Percentiles rank a stretch among this genome's conserved stretches.
These are phyloP conservation scores for Potamilus streckersoni DNA, from an alignment of 1,140 invertebrate species.

Conservation along the genomic window DNA sequence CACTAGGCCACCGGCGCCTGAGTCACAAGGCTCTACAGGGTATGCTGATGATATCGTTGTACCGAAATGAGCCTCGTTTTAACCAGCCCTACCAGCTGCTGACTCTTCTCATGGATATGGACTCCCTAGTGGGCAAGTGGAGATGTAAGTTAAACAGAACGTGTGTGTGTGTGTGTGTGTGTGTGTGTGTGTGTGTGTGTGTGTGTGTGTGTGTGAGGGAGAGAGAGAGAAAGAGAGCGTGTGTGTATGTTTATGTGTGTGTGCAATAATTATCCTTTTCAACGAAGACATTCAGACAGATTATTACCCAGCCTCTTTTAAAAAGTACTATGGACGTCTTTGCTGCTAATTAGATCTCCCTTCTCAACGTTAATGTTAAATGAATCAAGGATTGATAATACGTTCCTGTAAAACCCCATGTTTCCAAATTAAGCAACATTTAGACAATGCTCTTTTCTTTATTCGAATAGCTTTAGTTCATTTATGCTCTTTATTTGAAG, in stretches of 20 bases:
- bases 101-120: conserved; percentile 94
- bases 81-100: conserved; percentile 96
- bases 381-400: too few relatives aligned
- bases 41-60: conserved; percentile 96
- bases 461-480: conserved; percentile 70
- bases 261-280: neutral
- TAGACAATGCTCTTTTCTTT: too few relatives aligned
- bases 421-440: too few relatives aligned
- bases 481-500: conserved; percentile 90
- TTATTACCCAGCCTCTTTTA: conserved; percentile 1
- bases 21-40: conserved; percentile 91
- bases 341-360: too few relatives aligned
- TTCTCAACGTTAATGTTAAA: too few relatives aligned
- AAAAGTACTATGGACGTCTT: neutral
- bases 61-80: conserved; percentile 94
- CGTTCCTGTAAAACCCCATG: too few relatives aligned
- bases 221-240: too few relatives aligned
- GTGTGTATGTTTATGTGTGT: too few relatives aligned
- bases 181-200: too few relatives aligned
- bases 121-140: conserved; percentile 98
- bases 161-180: too few relatives aligned
- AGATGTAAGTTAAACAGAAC: conserved; percentile 83
- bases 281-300: neutral
- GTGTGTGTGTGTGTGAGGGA: too few relatives aligned
- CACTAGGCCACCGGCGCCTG: conserved; percentile 84